phyloP scores from a whole-genome alignment of 2,888 invertebrate genomes.

The Pseudanteris insignis region DNA sequence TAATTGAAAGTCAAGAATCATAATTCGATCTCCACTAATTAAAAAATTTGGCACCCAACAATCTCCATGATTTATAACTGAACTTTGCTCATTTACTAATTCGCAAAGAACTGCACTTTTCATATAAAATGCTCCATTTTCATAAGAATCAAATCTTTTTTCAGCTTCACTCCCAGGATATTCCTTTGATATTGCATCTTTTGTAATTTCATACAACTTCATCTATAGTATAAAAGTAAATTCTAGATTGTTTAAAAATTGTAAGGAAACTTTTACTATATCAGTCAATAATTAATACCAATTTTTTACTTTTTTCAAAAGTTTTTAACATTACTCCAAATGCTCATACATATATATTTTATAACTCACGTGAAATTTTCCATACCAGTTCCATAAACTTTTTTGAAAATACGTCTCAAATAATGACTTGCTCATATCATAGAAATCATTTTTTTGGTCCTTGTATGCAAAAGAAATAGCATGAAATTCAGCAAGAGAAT shows the following conservation, averaged over 20 bases:
- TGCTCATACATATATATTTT: no score
- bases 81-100: slow-evolving; percentile 58
- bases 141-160: slow-evolving; percentile 69
- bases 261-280: no score
- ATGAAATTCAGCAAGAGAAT: slow-evolving; percentile 66
- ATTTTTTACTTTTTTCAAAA: no score
- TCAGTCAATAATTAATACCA: no score
- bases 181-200: slow-evolving; percentile 74
- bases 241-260: no score
- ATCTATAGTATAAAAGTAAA: slow-evolving; percentile 6
- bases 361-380: slow-evolving; percentile 55
- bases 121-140: slow-evolving; percentile 68
- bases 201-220: slow-evolving; percentile 57
- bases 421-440: slow-evolving; percentile 47
- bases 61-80: slow-evolving; percentile 77
- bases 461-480: slow-evolving; percentile 66
- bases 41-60: slow-evolving; percentile 82
- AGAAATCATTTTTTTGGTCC: slow-evolving; percentile 64
- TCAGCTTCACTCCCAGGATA: slow-evolving; percentile 72
- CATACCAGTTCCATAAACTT: slow-evolving; percentile 57
- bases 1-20: slow-evolving; percentile 78
- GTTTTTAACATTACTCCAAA: no score
- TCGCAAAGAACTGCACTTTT: slow-evolving; percentile 60
- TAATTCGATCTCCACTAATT: slow-evolving; percentile 68
- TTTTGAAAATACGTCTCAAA: slow-evolving; percentile 58